Evolutionary conservation across 2,888 invertebrate species (phyloP).

Genomic region (Sisyra terminalis): DNA sequence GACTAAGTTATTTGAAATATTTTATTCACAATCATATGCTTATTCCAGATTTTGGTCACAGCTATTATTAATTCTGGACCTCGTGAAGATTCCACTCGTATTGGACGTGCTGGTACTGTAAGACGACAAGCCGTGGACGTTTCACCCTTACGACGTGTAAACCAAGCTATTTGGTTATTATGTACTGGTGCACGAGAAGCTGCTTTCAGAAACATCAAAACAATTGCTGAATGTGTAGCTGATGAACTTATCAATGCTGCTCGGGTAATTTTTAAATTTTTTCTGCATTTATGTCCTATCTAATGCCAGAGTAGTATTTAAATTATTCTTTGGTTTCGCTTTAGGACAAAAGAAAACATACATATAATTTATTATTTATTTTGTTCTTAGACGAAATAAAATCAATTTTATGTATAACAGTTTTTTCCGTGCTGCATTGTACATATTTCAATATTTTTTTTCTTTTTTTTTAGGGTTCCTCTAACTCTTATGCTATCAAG

Average conservation of each 20-base stretch:
- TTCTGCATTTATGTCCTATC: constrained; percentile 18
- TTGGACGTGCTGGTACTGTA: constrained; percentile 99
- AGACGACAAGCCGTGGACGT: constrained; percentile 99
- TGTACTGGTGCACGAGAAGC: constrained; percentile 99
- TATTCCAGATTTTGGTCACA: constrained; percentile 68
- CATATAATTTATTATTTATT: constrained; percentile 11
- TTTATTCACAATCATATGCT: constrained; percentile 8
- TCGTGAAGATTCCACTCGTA: constrained; percentile 98
- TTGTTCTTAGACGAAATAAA: constrained; percentile 5
- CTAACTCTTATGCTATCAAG: constrained; percentile 99
- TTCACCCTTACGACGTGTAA: constrained; percentile 93
- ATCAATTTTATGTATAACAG: constrained; percentile 3
- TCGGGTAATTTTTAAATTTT: constrained; percentile 41
- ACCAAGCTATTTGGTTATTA: constrained; percentile 98
- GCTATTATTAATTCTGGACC: constrained; percentile 99
- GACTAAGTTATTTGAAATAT: constrained; percentile 6
- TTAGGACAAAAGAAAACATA: constrained; percentile 20
- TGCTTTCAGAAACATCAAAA: constrained; percentile 99
- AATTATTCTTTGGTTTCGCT: constrained; percentile 20
- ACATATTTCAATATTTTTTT: neutral
- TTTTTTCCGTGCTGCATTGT: no score
- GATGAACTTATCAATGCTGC: constrained; percentile 99
- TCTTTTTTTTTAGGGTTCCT: constrained; percentile 59
- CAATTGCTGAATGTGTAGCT: constrained; percentile 98
- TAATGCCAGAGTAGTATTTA: constrained; percentile 18